Conservation (phyloP, 2,113 vertebrate genomes). For the Ictalurus punctatus region DNA sequence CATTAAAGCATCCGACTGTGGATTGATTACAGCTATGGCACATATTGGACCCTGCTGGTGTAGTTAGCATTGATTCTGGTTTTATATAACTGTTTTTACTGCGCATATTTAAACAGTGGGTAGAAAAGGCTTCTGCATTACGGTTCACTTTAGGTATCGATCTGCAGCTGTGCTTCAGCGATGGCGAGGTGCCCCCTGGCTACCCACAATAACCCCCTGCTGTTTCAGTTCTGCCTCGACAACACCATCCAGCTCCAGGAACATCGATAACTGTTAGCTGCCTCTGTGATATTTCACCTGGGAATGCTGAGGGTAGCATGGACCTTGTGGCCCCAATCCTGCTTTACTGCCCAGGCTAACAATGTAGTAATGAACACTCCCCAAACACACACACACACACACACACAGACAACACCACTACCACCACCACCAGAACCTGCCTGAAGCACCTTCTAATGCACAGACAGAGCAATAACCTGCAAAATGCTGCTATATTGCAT, state of each 20-base stretch:
- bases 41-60: conserved; percentile 32
- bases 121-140: conserved; percentile 47
- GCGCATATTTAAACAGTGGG: conserved; percentile 29
- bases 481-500: conserved; percentile 5
- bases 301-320: conserved; percentile 38
- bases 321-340: conserved; percentile 46
- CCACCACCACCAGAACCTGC: neutral
- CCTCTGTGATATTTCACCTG: conserved; percentile 51
- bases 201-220: conserved; percentile 33
- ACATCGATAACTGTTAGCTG: conserved; percentile 51
- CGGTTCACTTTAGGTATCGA: conserved; percentile 59
- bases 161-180: conserved; percentile 52
- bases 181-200: conserved; percentile 50
- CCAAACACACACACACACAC: neutral
- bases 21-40: conserved; percentile 34
- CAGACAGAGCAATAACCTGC: conserved; percentile 8
- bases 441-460: conserved; percentile 7
- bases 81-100: conserved; percentile 25
- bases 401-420: neutral
- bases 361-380: conserved; percentile 43
- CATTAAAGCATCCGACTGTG: conserved; percentile 23
- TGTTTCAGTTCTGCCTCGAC: conserved; percentile 29
- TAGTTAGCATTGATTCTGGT: conserved; percentile 34
- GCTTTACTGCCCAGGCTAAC: conserved; percentile 50
- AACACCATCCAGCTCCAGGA: conserved; percentile 35